A percentile compares a stretch with the other conserved stretches of the same genome.
These are phyloP conservation scores for Eurois occulta DNA, from an alignment of 2,888 invertebrate genomes.

Conservation along the genomic window DNA sequence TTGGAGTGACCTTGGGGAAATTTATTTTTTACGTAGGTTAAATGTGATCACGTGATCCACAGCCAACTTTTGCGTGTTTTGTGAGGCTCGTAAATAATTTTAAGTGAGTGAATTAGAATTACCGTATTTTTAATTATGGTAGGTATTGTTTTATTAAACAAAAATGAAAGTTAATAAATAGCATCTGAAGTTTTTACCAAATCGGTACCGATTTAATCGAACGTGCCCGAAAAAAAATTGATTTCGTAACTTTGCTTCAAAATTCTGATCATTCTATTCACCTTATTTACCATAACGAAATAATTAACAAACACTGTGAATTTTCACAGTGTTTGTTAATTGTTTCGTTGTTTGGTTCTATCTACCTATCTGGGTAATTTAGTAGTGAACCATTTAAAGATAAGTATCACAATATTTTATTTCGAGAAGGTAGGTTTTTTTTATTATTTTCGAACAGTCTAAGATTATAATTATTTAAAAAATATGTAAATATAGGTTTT, in stretches of 20 bases:
- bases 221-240: neutral
- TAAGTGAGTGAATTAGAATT: neutral
- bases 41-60: slow-evolving; percentile 2
- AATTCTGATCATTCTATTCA: neutral
- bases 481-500: neutral
- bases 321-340: neutral
- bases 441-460: neutral
- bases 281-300: no score
- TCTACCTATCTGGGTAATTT: neutral
- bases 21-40: slow-evolving; percentile 32
- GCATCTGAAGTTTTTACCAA: neutral
- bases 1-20: slow-evolving; percentile 56
- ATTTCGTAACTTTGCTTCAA: neutral
- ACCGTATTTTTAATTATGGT: neutral
- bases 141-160: neutral
- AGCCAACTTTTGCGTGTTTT: neutral
- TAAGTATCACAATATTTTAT: neutral
- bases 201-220: neutral
- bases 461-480: neutral
- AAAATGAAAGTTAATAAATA: neutral
- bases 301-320: no score
- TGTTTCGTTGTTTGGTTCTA: neutral
- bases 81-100: neutral
- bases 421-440: neutral
- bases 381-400: neutral